Conservation (phyloP, 1,140 invertebrate species). For the Agrilus planipennis region DNA sequence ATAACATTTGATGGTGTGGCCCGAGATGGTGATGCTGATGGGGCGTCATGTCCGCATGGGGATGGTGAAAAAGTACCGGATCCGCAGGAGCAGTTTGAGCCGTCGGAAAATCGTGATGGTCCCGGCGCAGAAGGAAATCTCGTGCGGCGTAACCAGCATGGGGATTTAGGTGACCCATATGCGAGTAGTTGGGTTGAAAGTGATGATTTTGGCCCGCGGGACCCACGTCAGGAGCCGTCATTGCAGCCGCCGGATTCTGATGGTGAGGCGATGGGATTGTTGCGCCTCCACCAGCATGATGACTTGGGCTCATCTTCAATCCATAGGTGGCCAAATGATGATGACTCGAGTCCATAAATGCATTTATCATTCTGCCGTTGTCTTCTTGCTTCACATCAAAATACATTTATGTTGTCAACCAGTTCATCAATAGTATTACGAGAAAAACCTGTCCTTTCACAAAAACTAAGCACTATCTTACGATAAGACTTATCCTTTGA, state of each 20-base stretch:
- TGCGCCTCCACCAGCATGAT: conserved; percentile 22
- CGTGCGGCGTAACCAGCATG: conserved; percentile 56
- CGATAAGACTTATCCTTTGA: background rate
- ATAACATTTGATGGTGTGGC: conserved; percentile 44
- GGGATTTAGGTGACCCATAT: conserved; percentile 49
- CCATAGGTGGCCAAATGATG: conserved; percentile 57
- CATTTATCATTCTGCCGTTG: conserved; percentile 62
- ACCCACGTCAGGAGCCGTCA: conserved; percentile 22
- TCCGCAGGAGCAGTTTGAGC: conserved; percentile 44
- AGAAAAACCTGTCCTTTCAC: background rate
- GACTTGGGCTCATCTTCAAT: conserved; percentile 60
- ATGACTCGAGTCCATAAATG: conserved; percentile 61
- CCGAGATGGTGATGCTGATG: conserved; percentile 27
- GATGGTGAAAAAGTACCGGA: conserved; percentile 47
- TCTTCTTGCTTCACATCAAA: conserved; percentile 32
- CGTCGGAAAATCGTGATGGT: conserved; percentile 51
- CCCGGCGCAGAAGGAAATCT: conserved; percentile 61
- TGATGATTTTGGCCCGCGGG: conserved; percentile 29
- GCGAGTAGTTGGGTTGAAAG: conserved; percentile 34
- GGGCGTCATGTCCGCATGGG: conserved; percentile 27
- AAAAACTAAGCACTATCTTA: background rate
- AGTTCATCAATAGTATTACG: background rate
- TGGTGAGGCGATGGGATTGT: conserved; percentile 34
- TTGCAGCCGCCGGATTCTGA: conserved; percentile 33
- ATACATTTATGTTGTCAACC: background rate